Conservation (phyloP, 2,797 vertebrate genomes). For the Channa striata region DNA sequence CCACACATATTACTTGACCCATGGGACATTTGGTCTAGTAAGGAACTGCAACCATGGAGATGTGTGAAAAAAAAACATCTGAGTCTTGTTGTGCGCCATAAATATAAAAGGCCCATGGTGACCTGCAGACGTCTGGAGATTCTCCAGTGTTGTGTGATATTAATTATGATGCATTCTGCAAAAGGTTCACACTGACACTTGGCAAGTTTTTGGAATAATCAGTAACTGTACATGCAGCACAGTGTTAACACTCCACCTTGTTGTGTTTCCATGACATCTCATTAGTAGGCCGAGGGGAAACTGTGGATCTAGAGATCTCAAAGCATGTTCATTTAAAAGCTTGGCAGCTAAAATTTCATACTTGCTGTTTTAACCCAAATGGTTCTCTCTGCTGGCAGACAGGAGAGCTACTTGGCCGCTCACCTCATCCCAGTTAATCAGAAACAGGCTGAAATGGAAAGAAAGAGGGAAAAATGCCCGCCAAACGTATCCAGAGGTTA, state of each 20-base stretch:
- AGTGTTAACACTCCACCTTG: conserved; percentile 26
- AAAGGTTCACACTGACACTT: conserved; percentile 19
- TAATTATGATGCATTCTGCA: conserved; percentile 10
- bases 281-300: conserved; percentile 30
- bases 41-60: not conserved
- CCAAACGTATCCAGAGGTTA: conserved; percentile 53
- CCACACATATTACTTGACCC: not conserved
- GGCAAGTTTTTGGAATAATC: conserved; percentile 26
- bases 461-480: conserved; percentile 52
- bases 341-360: conserved; percentile 56
- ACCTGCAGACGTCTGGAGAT: conserved; percentile 19
- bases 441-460: conserved; percentile 76
- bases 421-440: conserved; percentile 72
- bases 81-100: not conserved
- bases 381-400: conserved; percentile 67
- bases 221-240: conserved; percentile 13
- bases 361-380: conserved; percentile 58
- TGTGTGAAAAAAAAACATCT: conserved; percentile 3
- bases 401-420: conserved; percentile 64
- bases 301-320: conserved; percentile 42
- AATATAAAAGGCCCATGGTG: conserved; percentile 21
- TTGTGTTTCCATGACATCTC: conserved; percentile 53
- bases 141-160: conserved; percentile 23
- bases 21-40: not conserved
- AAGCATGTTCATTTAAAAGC: conserved; percentile 43